Conservation (phyloP, 2,888 invertebrate species). For the Acrobasis repandana region DNA sequence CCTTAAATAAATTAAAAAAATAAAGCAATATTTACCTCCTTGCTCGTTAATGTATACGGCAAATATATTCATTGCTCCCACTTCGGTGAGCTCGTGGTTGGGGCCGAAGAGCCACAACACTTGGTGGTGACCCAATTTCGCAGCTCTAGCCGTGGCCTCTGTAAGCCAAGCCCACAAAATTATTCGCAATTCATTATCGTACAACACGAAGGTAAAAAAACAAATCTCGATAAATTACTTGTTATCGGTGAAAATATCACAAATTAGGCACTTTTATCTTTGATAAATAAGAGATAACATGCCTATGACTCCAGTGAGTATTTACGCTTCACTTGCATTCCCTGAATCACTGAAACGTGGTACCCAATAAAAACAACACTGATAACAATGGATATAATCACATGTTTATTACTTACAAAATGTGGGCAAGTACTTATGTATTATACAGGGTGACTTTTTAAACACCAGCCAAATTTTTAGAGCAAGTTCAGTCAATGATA, state of each 20-base stretch:
- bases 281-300: conserved; percentile 11
- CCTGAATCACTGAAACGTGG: not conserved
- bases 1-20: not conserved
- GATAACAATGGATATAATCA: not conserved
- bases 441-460: no score
- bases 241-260: not conserved
- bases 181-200: conserved; percentile 10
- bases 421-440: not conserved
- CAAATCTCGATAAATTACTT: conserved; percentile 13
- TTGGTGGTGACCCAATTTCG: conserved; percentile 92
- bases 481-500: no score
- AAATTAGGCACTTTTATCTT: conserved; percentile 5
- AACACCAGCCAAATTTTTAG: no score
- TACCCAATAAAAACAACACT: not conserved
- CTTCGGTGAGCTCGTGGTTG: conserved; percentile 97
- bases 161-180: conserved; percentile 32
- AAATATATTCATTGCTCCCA: conserved; percentile 99
- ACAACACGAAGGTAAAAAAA: not conserved
- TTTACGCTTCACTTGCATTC: conserved; percentile 12
- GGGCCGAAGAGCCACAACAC: conserved; percentile 98
- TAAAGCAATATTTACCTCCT: conserved; percentile 86
- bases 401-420: not conserved
- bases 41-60: conserved; percentile 92
- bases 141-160: conserved; percentile 90
- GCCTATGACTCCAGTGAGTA: not conserved